These are phyloP conservation scores for Cassiopea andromeda DNA, from an alignment of 30 jellyfish, hydroid and myxozoan genomes.

Conservation along the genomic window DNA sequence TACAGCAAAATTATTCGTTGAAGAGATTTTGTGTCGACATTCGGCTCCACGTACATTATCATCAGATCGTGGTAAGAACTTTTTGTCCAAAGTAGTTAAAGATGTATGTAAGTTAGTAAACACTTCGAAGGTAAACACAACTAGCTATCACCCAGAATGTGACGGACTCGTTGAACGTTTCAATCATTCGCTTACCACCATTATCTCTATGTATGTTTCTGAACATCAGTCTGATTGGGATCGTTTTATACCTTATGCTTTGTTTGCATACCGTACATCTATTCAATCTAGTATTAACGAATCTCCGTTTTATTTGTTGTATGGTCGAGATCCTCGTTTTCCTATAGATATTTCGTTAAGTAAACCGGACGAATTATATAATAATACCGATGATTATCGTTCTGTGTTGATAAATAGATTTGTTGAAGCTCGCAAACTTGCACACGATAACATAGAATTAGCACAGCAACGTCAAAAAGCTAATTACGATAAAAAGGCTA, in stretches of 20 bases:
- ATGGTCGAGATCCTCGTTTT: conserved; percentile 66
- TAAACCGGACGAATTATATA: not conserved
- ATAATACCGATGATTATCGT: conserved; percentile 43
- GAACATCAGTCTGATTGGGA: conserved; percentile 70
- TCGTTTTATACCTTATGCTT: conserved; percentile 25
- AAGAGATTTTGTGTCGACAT: conserved; percentile 68
- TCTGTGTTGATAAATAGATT: conserved; percentile 12
- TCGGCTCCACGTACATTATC: conserved; percentile 55
- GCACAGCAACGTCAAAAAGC: conserved; percentile 42
- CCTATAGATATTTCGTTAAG: conserved; percentile 58
- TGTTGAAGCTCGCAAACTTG: conserved; percentile 33
- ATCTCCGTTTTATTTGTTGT: conserved; percentile 42
- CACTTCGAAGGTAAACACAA: conserved; percentile 24
- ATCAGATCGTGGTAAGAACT: conserved; percentile 71
- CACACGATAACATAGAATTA: conserved; percentile 38
- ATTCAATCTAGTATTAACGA: conserved; percentile 35
- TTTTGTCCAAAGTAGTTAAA: conserved; percentile 54
- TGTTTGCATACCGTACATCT: conserved; percentile 55
- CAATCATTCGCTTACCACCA: conserved; percentile 43
- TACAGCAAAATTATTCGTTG: conserved; percentile 58
- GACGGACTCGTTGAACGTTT: conserved; percentile 70
- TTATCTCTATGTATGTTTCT: conserved; percentile 60
- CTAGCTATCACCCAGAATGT: conserved; percentile 59
- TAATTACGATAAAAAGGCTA: conserved; percentile 29
- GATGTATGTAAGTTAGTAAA: conserved; percentile 49